Evolutionary conservation across 2,888 invertebrate genomes (phyloP).

Genomic region (Eurytoma californica): DNA sequence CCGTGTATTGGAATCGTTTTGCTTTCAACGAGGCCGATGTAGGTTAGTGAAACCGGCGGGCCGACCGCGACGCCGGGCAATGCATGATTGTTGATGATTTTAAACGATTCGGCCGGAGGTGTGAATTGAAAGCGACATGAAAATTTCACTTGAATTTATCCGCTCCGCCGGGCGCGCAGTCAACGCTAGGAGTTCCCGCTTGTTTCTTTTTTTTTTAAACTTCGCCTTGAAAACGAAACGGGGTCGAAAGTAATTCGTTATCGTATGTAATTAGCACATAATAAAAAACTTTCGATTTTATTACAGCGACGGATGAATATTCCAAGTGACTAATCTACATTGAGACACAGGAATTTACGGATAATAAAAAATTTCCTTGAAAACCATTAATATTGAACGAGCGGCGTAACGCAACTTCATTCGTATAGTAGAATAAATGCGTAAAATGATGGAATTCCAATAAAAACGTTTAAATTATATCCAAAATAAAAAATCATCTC

Average conservation of each 20-base stretch:
- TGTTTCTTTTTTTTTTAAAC: too few relatives aligned
- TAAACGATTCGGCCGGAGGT: constrained; percentile 60
- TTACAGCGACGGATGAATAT: too few relatives aligned
- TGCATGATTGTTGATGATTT: constrained; percentile 61
- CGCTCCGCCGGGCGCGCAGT: too few relatives aligned
- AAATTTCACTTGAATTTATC: constrained; percentile 9
- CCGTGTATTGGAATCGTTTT: constrained; percentile 71
- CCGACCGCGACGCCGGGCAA: constrained; percentile 56
- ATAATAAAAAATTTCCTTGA: background rate
- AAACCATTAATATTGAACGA: background rate
- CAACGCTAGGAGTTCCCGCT: too few relatives aligned
- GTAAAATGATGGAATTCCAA: too few relatives aligned
- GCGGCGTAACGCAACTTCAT: background rate
- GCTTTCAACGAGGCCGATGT: constrained; percentile 72
- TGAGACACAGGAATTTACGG: too few relatives aligned
- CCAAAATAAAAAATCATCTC: background rate
- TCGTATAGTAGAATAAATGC: too few relatives aligned
- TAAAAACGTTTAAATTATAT: too few relatives aligned
- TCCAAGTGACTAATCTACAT: too few relatives aligned
- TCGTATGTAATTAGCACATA: too few relatives aligned
- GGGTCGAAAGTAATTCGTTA: background rate
- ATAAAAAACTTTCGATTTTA: too few relatives aligned
- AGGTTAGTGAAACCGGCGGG: constrained; percentile 74
- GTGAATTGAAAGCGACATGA: constrained; percentile 57
- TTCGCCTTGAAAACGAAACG: constrained; percentile 6